These are phyloP conservation scores for Aplysina aerophoba DNA, from an alignment of 37 sponge, comb jelly and placozoan genomes.

Conservation along the genomic window DNA sequence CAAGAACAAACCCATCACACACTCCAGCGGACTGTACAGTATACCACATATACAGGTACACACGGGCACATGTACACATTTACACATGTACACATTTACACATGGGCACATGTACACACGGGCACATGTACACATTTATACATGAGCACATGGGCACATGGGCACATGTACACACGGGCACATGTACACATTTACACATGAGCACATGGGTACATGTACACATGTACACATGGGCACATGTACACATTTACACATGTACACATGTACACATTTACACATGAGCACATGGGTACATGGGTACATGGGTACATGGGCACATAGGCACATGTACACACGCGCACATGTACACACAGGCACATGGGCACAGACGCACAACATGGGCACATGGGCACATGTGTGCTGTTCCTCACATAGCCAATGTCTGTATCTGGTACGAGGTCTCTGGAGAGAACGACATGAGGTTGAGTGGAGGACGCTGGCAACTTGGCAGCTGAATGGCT, in stretches of 20 bases:
- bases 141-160: background rate
- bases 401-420: slow-evolving; percentile 5
- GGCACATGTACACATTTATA: background rate
- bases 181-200: too few species aligned
- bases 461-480: background rate
- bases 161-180: background rate
- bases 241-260: background rate
- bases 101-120: too few species aligned
- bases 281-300: background rate
- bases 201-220: too few species aligned
- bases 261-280: background rate
- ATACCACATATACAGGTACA: too few species aligned
- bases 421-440: slow-evolving; percentile 21
- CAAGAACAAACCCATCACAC: too few species aligned
- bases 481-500: background rate
- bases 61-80: too few species aligned
- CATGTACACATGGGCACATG: too few species aligned
- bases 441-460: slow-evolving; percentile 3
- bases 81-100: too few species aligned
- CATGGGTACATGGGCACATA: background rate
- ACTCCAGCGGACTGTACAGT: too few species aligned
- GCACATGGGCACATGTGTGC: background rate
- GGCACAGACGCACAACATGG: slow-evolving; percentile 9
- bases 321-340: slow-evolving; percentile 2
- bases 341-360: background rate